Evolutionary conservation across 2,888 invertebrate genomes (phyloP), one percentile per base, ranked within the genome.

Genomic region (Protodeltote pygarga): DNA sequence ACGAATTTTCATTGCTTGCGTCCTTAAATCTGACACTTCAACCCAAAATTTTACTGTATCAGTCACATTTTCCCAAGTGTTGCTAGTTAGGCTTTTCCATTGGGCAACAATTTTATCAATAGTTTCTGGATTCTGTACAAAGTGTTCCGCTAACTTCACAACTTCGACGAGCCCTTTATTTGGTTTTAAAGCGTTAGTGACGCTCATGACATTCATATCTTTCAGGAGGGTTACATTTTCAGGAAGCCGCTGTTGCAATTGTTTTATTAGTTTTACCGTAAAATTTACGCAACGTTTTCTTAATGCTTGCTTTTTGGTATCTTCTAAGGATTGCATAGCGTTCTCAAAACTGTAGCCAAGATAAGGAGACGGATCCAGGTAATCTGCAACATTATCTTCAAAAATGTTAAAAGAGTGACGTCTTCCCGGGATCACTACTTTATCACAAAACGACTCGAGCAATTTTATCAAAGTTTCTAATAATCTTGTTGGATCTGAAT

Each of bases 191-290:
- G 32, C 25, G 5, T 33, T 5, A 13, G 10, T 21, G 11, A 37
- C 31, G 15, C 28, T 21, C 16, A 45, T 31, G 14, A 35, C 14
- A 14, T 27, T 35, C 28, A 44, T 44, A 21, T 28, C 27, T 35
- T 29, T 10, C 4, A 44, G 29, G 9, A 24, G 6, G 3, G 34
- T 31, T 10, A 45, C 11, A 23, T 49, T 45, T 2, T 45, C 35
- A 4, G 45, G 48, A 17, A 49, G 37, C 24, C 40, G 31, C 31
- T 48, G 44, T 31, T 45, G 45, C 32, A 54, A 33, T 45, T 54
- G 32, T 33, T 49, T 45, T 5, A 19, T 40, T 53, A n/a, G n/a
- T n/a, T n/a, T n/a, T n/a, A n/a, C n/a, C n/a, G n/a, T n/a, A n/a
- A n/a, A n/a, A n/a, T n/a, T n/a, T n/a, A n/a, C n/a, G n/a, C n/a